Percentiles rank a stretch among this genome's conserved stretches.
Conservation (phyloP, 2,113 vertebrate genomes). For the Todiramphus chloris region DNA sequence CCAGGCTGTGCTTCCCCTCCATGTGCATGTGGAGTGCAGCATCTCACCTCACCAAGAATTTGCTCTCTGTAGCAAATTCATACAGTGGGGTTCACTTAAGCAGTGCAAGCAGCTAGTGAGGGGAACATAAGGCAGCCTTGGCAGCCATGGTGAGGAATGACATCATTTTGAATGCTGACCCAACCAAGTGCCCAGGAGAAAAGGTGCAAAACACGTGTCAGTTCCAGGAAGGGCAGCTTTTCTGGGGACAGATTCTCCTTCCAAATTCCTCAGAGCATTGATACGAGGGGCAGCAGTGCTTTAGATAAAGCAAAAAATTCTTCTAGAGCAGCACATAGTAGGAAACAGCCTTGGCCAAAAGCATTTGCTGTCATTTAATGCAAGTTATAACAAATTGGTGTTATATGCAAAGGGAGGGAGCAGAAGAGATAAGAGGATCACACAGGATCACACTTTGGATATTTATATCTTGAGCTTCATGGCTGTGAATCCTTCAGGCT, state of each 20-base stretch:
- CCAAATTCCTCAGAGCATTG: neutral
- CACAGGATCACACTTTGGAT: neutral
- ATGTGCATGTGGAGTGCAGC: accelerated
- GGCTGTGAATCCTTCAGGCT: neutral
- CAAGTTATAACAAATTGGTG: neutral
- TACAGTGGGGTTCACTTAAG: accelerated
- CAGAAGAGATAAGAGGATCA: neutral
- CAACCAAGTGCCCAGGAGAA: neutral
- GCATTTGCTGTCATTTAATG: neutral
- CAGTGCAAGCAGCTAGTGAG: neutral
- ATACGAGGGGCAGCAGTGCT: neutral
- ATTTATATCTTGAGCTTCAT: neutral
- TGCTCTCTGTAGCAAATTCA: no score
- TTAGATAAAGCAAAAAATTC: neutral
- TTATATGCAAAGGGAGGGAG: neutral
- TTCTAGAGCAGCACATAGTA: neutral
- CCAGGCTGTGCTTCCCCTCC: neutral
- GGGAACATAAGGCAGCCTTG: neutral
- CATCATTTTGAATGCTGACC: neutral
- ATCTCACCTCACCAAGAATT: neutral
- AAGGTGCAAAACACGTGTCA: neutral
- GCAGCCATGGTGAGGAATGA: neutral
- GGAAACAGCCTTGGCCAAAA: neutral
- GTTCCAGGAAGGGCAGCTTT: neutral
- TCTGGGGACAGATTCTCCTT: neutral